Evolutionary conservation across 1,140 invertebrate genomes (phyloP), one percentile per base, ranked within the genome.

Genomic region (Megalopta genalis): DNA sequence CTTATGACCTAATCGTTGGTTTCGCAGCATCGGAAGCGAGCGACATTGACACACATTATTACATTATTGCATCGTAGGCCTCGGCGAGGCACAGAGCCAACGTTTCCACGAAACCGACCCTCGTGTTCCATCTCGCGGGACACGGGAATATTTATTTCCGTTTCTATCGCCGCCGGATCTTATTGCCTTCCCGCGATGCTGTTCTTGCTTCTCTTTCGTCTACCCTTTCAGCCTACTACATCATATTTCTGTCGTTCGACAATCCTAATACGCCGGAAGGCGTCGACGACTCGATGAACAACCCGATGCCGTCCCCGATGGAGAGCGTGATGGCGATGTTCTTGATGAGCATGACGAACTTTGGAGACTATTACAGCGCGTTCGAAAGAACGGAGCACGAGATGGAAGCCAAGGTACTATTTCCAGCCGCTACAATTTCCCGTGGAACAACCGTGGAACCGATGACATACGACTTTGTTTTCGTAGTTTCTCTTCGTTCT

Each of bases 271-370:
- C 95, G 21, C 95, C 96, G 0, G 95, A 96, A 83, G 95, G 95
- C 12, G 95, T 96, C 3, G 96, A 96, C 82, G 96, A 96, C 88
- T 95, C 95, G 0, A 93, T 95, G 67, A 90, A 84, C 32, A 98
- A 98, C 93, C 97, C 97, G 1, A 96, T 98, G 95, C 96, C 96
- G 0, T 97, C 96, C 21, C 97, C 98, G 0, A 95, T 97, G 90
- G 98, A 99, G 91, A 97, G 98, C 16, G 95, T 99, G 14, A 97
- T 99, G 95, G 97, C 97, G 2, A 98, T 99, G 98, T 99, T 99
- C 89, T 94, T 99, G 37, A 99, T 99, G 97, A 99, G 98, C 0
- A 94, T 99, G 84, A 98, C 98, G 3, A 98, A 98, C 83, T 99
- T 99, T 90, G 98, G 97, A 0, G 97, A 98, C 90, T 98, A 99